phyloP scores from a whole-genome alignment of 2,113 vertebrate genomes.

The Redunca redunca region DNA sequence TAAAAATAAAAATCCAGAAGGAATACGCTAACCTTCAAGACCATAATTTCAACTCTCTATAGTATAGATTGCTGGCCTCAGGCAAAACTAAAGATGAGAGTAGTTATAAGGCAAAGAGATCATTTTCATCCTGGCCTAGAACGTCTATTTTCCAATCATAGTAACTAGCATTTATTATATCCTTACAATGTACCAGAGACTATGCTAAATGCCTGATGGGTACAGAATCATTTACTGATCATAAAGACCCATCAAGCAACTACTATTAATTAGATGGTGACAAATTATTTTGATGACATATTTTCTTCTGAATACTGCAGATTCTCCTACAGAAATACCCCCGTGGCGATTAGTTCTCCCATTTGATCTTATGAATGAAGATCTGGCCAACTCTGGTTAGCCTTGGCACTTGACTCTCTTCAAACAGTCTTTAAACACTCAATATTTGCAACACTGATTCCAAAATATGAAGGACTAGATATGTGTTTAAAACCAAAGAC shows the following conservation, averaged over 20 bases:
- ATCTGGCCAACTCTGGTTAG: not conserved
- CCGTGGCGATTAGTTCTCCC: not conserved
- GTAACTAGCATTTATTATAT: not conserved
- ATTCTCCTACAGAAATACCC: not conserved
- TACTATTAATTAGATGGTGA: not conserved
- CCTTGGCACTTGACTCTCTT: not conserved
- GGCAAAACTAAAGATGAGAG: not conserved
- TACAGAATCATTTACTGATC: not conserved
- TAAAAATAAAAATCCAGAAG: not conserved
- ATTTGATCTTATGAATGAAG: not conserved
- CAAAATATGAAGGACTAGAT: not conserved
- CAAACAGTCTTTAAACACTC: not conserved
- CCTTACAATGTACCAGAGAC: not conserved
- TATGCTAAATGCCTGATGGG: not conserved
- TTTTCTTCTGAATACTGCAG: slow-evolving; percentile 1
- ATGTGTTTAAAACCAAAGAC: not conserved
- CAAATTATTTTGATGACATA: not conserved
- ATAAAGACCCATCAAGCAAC: not conserved
- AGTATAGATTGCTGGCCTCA: not conserved
- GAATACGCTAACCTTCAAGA: not conserved
- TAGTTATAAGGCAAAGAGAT: not conserved
- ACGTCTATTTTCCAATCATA: not conserved
- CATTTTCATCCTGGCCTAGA: not conserved
- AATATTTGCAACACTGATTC: not conserved
- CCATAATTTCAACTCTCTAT: not conserved